Percentiles rank a stretch among this genome's conserved stretches.
These are phyloP conservation scores for Agrochola lota DNA, from an alignment of 2,888 invertebrate genomes.

Conservation along the genomic window DNA sequence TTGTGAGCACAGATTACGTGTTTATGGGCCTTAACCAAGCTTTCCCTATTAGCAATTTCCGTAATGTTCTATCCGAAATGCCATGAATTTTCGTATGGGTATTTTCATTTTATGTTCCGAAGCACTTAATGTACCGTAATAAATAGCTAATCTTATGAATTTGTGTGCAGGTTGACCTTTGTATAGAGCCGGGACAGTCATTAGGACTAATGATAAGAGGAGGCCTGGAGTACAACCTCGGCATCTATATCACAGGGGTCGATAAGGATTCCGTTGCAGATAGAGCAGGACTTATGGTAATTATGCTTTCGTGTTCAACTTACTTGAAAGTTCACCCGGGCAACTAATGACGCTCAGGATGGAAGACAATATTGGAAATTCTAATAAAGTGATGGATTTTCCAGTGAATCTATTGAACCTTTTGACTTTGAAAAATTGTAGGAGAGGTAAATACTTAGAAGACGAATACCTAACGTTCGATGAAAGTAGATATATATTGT, in stretches of 20 bases:
- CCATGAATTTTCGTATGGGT: conserved; percentile 40
- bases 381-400: conserved; percentile 2
- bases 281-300: conserved; percentile 96
- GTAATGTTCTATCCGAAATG: conserved; percentile 34
- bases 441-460: neutral
- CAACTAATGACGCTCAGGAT: neutral
- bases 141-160: conserved; percentile 49
- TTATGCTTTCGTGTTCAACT: conserved; percentile 45
- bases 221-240: conserved; percentile 98
- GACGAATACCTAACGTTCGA: no score
- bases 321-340: conserved; percentile 5
- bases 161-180: conserved; percentile 93
- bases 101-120: conserved; percentile 36
- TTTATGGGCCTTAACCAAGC: conserved; percentile 47
- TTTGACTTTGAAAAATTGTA: neutral
- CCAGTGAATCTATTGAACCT: neutral
- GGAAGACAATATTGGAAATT: conserved; percentile 9
- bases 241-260: conserved; percentile 98
- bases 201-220: conserved; percentile 98
- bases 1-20: conserved; percentile 55
- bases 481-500: no score
- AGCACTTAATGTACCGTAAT: conserved; percentile 40
- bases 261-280: conserved; percentile 98
- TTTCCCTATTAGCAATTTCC: conserved; percentile 50
- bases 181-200: conserved; percentile 97